Evolutionary conservation across 1,140 invertebrate genomes (phyloP).

Genomic region (Ceratina japonica): DNA sequence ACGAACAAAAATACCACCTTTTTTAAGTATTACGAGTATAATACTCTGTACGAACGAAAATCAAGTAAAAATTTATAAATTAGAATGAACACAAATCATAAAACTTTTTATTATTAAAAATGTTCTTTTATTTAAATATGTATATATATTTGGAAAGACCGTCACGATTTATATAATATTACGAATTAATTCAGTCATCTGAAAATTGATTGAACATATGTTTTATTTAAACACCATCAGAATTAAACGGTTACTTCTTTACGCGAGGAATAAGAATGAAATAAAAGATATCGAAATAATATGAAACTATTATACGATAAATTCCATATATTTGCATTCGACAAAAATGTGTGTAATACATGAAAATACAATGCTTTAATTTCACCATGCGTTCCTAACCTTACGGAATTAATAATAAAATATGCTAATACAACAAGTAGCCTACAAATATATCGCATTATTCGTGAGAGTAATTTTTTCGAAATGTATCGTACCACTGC

Average conservation of each 20-base stretch:
- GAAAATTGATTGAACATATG: slow-evolving; percentile 35
- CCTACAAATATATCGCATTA: background rate
- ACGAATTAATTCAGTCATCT: slow-evolving; percentile 5
- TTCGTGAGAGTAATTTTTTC: background rate
- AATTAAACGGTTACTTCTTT: background rate
- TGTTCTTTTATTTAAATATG: too few relatives aligned
- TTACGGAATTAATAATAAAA: slow-evolving; percentile 18
- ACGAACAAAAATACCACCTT: background rate
- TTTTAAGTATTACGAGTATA: background rate
- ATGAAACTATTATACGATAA: background rate
- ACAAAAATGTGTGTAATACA: background rate
- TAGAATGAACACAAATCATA: background rate
- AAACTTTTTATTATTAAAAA: too few relatives aligned
- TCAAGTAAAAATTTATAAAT: background rate
- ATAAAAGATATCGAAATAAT: background rate
- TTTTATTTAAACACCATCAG: background rate
- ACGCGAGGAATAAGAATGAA: background rate
- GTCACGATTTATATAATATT: background rate
- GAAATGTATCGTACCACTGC: background rate
- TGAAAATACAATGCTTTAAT: slow-evolving; percentile 7
- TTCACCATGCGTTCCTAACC: slow-evolving; percentile 41
- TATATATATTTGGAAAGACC: too few relatives aligned
- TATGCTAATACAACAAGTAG: slow-evolving; percentile 1
- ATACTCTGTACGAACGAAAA: background rate
- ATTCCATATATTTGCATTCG: background rate